These are phyloP conservation scores for Orientallactaga sibirica DNA, from an alignment of 2,797 vertebrate species.

Conservation along the genomic window DNA sequence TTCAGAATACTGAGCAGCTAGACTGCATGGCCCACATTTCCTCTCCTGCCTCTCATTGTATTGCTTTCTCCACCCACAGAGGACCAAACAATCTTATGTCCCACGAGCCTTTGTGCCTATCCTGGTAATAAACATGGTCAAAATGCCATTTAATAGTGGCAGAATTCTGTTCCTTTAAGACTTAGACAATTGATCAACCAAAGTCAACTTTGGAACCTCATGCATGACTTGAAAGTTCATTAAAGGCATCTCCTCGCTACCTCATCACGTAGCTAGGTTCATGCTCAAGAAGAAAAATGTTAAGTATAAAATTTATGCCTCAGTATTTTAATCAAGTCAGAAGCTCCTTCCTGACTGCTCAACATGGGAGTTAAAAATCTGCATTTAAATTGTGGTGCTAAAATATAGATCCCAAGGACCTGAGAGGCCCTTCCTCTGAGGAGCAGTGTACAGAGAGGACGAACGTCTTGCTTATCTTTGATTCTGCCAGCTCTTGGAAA, in stretches of 20 bases:
- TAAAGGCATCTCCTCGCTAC: conserved; percentile 34
- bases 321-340: conserved; percentile 85
- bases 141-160: neutral
- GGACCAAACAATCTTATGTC: neutral
- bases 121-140: neutral
- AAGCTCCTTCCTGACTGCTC: conserved; percentile 73
- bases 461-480: conserved; percentile 76
- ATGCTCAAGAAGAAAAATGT: conserved; percentile 74
- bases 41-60: neutral
- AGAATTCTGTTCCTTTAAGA: conserved; percentile 76
- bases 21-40: neutral
- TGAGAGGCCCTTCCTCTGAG: conserved; percentile 58
- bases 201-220: conserved; percentile 74
- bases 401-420: conserved; percentile 81
- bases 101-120: neutral
- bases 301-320: conserved; percentile 82
- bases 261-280: conserved; percentile 66
- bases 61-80: neutral
- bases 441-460: conserved; percentile 42
- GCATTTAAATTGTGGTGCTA: conserved; percentile 87
- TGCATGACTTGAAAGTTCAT: conserved; percentile 75
- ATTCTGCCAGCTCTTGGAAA: conserved; percentile 78
- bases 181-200: conserved; percentile 56
- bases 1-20: neutral
- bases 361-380: conserved; percentile 85